Base-by-base conservation (phyloP, 2,113 vertebrate genomes). In the Mesembrinibis cayennensis region DNA sequence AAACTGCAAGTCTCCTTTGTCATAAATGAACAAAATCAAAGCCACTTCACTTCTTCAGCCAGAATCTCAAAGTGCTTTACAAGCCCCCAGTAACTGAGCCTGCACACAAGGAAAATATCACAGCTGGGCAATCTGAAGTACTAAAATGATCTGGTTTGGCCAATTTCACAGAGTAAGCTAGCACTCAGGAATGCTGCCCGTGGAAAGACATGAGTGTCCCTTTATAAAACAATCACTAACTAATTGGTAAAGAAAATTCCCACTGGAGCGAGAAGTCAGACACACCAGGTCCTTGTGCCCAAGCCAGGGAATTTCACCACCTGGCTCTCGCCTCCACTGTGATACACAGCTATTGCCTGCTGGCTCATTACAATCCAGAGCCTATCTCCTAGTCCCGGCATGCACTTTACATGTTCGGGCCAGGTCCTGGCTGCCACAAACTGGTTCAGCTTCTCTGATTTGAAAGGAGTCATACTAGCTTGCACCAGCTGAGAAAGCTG, bases 281-380 rank as follows among this genome's bases (percentile, higher is more conserved):
- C 72, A 53, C 79, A 73, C n/a, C 79, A 79, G 74, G 82, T 50
- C 66, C 76, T 74, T 59, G 87, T 71, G 74, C 77, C 79, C 38
- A 42, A 87, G 90, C 90, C 93, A 96, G 79, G 91, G 88, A 89
- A 66, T 93, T 93, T 92, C 91, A 92, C 32, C 93, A 91, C 81
- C 91, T 95, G 95, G 94, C 50, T 89, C 82, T 95, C 20, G 4
- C 65, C 80, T 89, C 82, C 87, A 17, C 45, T 71, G 89, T 40
- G 89, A 89, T 40, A 52, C 55, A 67, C 34, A 74, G 71, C 74
- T 49, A 18, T 30, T 94, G 85, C 79, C 62, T 3, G 12, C 85
- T 87, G 72, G 82, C 73, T 94, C 71, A 17, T 3, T 67, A 36
- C 82, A 86, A 76, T 26, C 82, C 90, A 81, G 59, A 77, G 87